Conservation (phyloP, 2,888 invertebrate species). For the Clusia tigrina region DNA sequence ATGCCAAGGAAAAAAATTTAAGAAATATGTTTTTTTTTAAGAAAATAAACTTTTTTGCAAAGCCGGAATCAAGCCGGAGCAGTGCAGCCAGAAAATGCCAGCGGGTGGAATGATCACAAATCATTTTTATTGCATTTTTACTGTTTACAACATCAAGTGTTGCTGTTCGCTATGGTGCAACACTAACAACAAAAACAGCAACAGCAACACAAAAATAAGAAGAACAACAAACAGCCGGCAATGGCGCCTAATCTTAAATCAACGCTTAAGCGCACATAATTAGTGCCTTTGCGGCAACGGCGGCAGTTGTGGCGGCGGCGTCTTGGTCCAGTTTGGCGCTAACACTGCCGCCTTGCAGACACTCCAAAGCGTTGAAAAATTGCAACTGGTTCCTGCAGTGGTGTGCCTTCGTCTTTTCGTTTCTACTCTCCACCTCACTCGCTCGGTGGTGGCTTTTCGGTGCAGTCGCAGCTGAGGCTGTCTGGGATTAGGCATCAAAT, state of each 20-base stretch:
- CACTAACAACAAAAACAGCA: too few species aligned
- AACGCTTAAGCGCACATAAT: slow-evolving; percentile 36
- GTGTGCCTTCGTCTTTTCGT: too few species aligned
- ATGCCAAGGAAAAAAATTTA: not conserved
- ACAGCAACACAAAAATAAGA: not conserved
- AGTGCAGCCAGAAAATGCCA: slow-evolving; percentile 20
- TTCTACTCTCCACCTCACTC: too few species aligned
- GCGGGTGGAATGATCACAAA: slow-evolving; percentile 34
- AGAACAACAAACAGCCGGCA: not conserved
- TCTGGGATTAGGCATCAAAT: too few species aligned
- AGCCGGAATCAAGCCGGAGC: not conserved
- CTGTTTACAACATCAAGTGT: not conserved
- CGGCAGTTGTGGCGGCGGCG: not conserved
- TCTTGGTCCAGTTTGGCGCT: slow-evolving; percentile 4
- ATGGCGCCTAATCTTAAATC: slow-evolving; percentile 38
- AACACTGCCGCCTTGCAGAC: not conserved
- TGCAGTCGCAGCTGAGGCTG: too few species aligned
- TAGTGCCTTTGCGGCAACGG: slow-evolving; percentile 20
- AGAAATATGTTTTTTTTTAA: too few species aligned
- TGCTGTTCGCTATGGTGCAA: too few species aligned
- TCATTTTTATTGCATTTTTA: slow-evolving; percentile 33
- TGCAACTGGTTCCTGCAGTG: not conserved
- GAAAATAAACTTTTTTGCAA: not conserved
- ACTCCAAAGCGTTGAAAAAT: not conserved
- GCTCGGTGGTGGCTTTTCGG: too few species aligned